Evolutionary conservation across 2,113 vertebrate species (phyloP).

Genomic region (Ardeotis arabs): DNA sequence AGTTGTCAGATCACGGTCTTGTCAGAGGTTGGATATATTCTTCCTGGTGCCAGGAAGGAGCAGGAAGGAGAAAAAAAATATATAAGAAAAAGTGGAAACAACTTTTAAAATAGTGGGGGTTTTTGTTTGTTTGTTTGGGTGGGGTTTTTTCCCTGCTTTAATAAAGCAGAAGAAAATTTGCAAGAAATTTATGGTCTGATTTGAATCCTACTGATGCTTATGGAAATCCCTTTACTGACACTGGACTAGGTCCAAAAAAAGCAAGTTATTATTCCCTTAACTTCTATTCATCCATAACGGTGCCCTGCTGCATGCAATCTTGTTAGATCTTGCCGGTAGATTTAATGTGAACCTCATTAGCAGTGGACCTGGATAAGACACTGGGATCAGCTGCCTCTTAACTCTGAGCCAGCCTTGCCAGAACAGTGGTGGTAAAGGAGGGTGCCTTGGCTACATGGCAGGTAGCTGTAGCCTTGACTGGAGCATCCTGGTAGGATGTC

Average conservation of each 20-base stretch:
- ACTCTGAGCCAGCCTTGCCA: background rate
- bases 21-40: background rate
- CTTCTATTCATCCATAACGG: background rate
- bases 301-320: background rate
- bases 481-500: background rate
- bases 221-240: slow-evolving; percentile 7
- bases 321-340: background rate
- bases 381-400: background rate
- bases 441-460: background rate
- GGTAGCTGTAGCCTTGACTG: background rate
- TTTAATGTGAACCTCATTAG: background rate
- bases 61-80: background rate
- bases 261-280: slow-evolving; percentile 11
- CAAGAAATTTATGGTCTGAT: slow-evolving; percentile 24
- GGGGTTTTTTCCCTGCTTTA: background rate
- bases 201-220: background rate
- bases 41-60: background rate
- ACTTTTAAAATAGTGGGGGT: background rate
- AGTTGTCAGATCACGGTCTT: background rate
- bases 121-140: background rate
- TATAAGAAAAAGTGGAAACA: background rate
- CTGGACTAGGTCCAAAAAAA: slow-evolving; percentile 23
- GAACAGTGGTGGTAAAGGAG: background rate
- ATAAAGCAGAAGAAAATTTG: slow-evolving; percentile 9
- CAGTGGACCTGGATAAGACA: background rate